A percentile compares a stretch with the other conserved stretches of the same genome.
Conservation (phyloP, 2,888 invertebrate genomes). For the Drosophila fulvimacula region DNA sequence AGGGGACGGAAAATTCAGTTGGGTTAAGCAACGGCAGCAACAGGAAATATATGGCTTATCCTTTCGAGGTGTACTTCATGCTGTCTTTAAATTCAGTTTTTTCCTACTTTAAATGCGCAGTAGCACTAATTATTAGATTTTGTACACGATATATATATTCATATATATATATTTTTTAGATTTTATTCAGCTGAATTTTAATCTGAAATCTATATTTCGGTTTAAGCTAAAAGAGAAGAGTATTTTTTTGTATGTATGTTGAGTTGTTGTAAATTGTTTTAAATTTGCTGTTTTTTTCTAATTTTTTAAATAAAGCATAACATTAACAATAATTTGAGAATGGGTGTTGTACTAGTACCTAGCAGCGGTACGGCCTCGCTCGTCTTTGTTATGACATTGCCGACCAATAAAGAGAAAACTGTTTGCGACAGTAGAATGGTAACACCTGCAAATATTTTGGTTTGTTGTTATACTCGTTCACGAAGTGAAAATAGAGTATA, state of each 20-base stretch:
- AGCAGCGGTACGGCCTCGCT: slow-evolving; percentile 99
- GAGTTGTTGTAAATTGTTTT: slow-evolving; percentile 37
- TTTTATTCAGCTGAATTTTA: slow-evolving; percentile 54
- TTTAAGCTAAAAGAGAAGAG: slow-evolving; percentile 73
- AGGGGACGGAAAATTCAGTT: slow-evolving; percentile 12
- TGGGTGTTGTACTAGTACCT: slow-evolving; percentile 87
- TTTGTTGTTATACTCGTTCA: slow-evolving; percentile 74
- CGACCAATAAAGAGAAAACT: slow-evolving; percentile 99
- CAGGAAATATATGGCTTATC: slow-evolving; percentile 31
- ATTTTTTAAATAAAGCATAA: slow-evolving; percentile 54
- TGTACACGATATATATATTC: slow-evolving; percentile 64
- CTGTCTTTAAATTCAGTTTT: slow-evolving; percentile 47
- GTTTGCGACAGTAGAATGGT: slow-evolving; percentile 99
- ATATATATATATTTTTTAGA: neutral
- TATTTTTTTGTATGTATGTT: slow-evolving; percentile 30
- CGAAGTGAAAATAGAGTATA: neutral
- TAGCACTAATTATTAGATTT: slow-evolving; percentile 51
- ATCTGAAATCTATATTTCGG: slow-evolving; percentile 54
- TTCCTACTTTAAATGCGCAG: slow-evolving; percentile 70
- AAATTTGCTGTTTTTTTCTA: slow-evolving; percentile 24
- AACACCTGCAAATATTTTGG: slow-evolving; percentile 93
- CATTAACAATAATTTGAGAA: slow-evolving; percentile 35
- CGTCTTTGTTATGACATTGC: slow-evolving; percentile 99
- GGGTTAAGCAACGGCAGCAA: slow-evolving; percentile 47
- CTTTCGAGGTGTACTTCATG: slow-evolving; percentile 62